These are phyloP conservation scores for Lithophane socia DNA, from an alignment of 2,888 invertebrate genomes.

Conservation along the genomic window DNA sequence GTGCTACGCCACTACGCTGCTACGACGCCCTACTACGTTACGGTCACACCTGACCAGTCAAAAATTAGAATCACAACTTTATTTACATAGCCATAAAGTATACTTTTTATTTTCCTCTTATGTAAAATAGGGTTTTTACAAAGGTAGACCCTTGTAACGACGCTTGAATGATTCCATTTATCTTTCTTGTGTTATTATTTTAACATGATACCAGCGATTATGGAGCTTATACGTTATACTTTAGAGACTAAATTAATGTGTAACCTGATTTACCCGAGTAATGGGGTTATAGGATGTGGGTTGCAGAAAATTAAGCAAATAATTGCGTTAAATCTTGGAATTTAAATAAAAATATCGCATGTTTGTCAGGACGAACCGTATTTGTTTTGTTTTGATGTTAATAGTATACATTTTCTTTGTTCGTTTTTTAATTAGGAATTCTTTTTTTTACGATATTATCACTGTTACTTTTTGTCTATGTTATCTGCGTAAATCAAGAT, in stretches of 20 bases:
- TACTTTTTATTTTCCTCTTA: conserved; percentile 41
- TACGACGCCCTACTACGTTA: conserved; percentile 38
- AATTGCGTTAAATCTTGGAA: conserved; percentile 45
- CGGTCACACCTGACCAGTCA: conserved; percentile 64
- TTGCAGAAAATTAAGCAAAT: conserved; percentile 61
- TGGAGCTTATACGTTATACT: conserved; percentile 52
- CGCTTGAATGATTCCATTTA: conserved; percentile 75
- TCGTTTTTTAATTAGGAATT: background rate
- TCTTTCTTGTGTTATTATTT: conserved; percentile 75
- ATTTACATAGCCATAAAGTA: conserved; percentile 51
- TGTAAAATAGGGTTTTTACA: conserved; percentile 53
- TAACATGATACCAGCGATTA: conserved; percentile 59
- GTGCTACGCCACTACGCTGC: conserved; percentile 30
- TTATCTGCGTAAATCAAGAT: background rate
- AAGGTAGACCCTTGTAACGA: conserved; percentile 72
- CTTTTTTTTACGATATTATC: background rate
- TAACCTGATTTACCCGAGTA: conserved; percentile 48
- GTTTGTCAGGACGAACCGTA: conserved; percentile 13
- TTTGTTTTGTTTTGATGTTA: background rate
- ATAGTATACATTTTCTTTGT: background rate
- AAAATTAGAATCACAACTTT: conserved; percentile 64
- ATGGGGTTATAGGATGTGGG: conserved; percentile 51
- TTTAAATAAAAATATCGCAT: conserved; percentile 47
- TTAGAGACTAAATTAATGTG: conserved; percentile 58
- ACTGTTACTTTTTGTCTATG: background rate